A percentile compares a stretch with the other conserved stretches of the same genome.
These are phyloP conservation scores for Hafferia zeledoni DNA, from an alignment of 2,797 vertebrate species.

Conservation along the genomic window DNA sequence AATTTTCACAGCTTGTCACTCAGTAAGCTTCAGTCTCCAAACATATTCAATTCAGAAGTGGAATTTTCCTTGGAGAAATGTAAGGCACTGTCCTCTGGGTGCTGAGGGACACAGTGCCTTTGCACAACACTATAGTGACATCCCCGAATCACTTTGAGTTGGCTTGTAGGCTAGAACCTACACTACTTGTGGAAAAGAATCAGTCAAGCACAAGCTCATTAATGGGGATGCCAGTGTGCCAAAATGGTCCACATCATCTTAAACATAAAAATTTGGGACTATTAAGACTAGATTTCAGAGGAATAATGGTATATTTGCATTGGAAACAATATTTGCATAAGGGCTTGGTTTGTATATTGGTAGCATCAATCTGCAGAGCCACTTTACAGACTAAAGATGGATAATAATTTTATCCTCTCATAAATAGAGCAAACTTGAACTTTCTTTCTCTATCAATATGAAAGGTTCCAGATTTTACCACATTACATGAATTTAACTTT, in stretches of 20 bases:
- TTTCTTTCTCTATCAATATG: background rate
- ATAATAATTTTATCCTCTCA: background rate
- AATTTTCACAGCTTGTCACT: background rate
- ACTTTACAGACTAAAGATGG: background rate
- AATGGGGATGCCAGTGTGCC: accelerated
- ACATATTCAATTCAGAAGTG: background rate
- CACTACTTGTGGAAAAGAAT: background rate
- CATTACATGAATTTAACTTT: conserved; percentile 16
- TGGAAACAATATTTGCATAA: background rate
- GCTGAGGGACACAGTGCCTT: background rate
- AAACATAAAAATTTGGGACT: background rate
- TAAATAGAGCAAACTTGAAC: background rate
- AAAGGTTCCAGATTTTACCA: conserved; percentile 16
- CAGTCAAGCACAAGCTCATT: background rate
- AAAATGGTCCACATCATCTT: background rate
- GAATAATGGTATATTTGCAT: background rate
- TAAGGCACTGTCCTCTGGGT: background rate
- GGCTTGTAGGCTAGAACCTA: background rate
- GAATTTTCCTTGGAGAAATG: background rate
- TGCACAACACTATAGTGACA: accelerated
- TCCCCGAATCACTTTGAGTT: background rate
- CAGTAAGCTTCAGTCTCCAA: background rate
- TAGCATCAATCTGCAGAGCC: background rate
- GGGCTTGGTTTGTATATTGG: too few species aligned
- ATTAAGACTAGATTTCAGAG: background rate